These are phyloP conservation scores for Lepidocyrtoides sp. DNA, from an alignment of 2,888 invertebrate species.

Conservation along the genomic window DNA sequence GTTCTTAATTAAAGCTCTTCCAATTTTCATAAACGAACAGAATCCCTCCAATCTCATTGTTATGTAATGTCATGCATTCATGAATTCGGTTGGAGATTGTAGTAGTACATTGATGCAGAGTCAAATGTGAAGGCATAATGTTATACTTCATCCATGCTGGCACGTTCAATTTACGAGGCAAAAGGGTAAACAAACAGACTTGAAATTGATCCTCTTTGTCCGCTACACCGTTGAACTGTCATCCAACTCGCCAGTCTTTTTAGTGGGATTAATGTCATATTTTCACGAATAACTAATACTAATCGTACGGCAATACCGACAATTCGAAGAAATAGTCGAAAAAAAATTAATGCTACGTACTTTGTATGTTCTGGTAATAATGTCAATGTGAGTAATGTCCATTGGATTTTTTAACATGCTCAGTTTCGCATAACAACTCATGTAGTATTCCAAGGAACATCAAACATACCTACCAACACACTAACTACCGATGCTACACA, in stretches of 20 bases:
- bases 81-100: background rate
- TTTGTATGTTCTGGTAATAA: too few species aligned
- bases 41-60: constrained; percentile 31
- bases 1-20: constrained; percentile 85
- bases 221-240: background rate
- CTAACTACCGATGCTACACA: too few species aligned
- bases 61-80: background rate
- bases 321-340: background rate
- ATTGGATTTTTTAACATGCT: background rate
- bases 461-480: too few species aligned
- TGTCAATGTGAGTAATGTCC: too few species aligned
- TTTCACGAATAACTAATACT: too few species aligned
- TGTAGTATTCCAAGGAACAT: background rate
- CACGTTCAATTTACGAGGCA: constrained; percentile 15
- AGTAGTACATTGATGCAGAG: background rate
- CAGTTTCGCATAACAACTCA: background rate
- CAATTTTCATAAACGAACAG: constrained; percentile 79
- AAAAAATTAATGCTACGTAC: background rate
- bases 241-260: too few species aligned
- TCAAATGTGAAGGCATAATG: background rate
- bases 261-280: background rate
- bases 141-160: background rate
- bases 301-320: background rate
- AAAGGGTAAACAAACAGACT: background rate
- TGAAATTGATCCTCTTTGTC: constrained; percentile 7